Evolutionary conservation across 1,140 invertebrate genomes (phyloP).

Genomic region (Hycleus phaleratus): DNA sequence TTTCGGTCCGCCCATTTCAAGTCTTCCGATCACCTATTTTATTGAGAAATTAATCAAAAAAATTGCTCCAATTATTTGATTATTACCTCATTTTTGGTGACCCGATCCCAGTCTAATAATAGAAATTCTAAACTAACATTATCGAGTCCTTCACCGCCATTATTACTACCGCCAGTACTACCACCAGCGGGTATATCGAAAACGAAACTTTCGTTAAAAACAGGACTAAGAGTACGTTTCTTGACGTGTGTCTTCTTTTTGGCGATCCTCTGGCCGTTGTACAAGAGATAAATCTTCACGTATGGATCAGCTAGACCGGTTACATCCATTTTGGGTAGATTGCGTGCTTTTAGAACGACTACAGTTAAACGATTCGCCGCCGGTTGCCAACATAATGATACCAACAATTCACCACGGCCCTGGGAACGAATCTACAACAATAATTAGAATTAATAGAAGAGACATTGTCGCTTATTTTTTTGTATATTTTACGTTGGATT

Average conservation of each 20-base stretch:
- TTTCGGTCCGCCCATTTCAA: conserved; percentile 80
- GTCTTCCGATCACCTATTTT: conserved; percentile 79
- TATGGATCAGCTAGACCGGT: conserved; percentile 90
- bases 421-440: conserved; percentile 67
- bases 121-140: conserved; percentile 88
- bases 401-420: conserved; percentile 81
- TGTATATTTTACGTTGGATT: too few relatives aligned
- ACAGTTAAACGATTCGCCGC: conserved; percentile 81
- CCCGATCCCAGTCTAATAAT: conserved; percentile 92
- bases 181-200: conserved; percentile 68
- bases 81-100: conserved; percentile 92
- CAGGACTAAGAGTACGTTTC: conserved; percentile 93
- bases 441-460: too few relatives aligned
- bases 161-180: conserved; percentile 3
- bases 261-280: conserved; percentile 90
- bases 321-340: conserved; percentile 92
- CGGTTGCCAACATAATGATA: conserved; percentile 91
- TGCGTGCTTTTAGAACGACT: conserved; percentile 86
- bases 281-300: conserved; percentile 93
- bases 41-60: background rate
- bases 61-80: background rate
- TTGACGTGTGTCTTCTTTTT: conserved; percentile 99
- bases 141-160: conserved; percentile 66
- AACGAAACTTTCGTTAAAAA: conserved; percentile 96
- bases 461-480: too few relatives aligned